These are phyloP conservation scores for Tetragonula clypearis DNA, from an alignment of 1,140 invertebrate genomes.

Conservation along the genomic window DNA sequence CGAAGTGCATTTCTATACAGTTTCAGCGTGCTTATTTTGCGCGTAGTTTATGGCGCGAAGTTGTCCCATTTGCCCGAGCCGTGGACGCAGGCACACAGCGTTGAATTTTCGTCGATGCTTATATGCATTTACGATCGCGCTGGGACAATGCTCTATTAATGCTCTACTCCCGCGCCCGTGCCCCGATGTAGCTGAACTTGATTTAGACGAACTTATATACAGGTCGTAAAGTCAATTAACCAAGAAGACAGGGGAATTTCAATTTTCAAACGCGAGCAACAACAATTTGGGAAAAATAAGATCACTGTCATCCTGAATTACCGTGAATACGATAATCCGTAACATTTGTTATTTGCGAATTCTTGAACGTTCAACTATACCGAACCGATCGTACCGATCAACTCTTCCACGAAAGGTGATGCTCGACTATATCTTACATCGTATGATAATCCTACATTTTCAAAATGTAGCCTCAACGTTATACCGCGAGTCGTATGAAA, in stretches of 20 bases:
- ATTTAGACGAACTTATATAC: not conserved
- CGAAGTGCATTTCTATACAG: slow-evolving; percentile 1
- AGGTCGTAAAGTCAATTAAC: not conserved
- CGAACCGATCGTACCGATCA: too few species aligned
- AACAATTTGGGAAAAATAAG: too few species aligned
- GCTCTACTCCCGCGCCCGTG: not conserved
- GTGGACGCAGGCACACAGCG: slow-evolving; percentile 38
- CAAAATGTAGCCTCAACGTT: too few species aligned
- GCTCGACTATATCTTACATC: too few species aligned
- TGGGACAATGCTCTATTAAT: slow-evolving; percentile 30
- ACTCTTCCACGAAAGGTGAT: too few species aligned
- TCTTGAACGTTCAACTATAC: too few species aligned
- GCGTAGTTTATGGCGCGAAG: slow-evolving; percentile 52
- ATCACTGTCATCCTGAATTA: too few species aligned
- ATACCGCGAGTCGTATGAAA: too few species aligned
- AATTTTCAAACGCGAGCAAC: not conserved
- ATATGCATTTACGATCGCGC: slow-evolving; percentile 33
- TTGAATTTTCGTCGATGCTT: slow-evolving; percentile 57
- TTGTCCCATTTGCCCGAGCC: slow-evolving; percentile 52
- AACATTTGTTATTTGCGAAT: too few species aligned
- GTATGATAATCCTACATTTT: too few species aligned
- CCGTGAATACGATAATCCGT: too few species aligned
- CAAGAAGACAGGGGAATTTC: not conserved
- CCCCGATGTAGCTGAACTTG: not conserved
- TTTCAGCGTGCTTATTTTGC: slow-evolving; percentile 35